Evolutionary conservation across 1,140 invertebrate species (phyloP), one percentile per base, ranked within the genome.

Genomic region (Cydia strobilella): DNA sequence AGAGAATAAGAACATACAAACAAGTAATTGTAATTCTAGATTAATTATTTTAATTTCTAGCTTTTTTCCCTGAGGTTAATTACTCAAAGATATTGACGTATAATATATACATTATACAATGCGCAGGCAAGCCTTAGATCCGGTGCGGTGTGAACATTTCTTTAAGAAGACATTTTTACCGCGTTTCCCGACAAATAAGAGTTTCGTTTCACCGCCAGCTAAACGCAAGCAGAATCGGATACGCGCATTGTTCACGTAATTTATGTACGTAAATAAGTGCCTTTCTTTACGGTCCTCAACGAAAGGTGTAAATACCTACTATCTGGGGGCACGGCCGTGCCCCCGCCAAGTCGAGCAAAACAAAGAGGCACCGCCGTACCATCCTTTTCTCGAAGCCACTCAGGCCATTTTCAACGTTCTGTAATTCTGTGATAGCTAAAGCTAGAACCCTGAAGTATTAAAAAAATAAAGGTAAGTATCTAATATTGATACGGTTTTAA

Each of bases 121-220:
- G 7, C 35, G 35, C 9, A 39, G 25, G 13, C 63, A 15, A 35
- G 63, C 63, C 9, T 66, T 20, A 31, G 27, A 66, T 66, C 63
- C 63, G 63, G 63, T 31, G 63, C 63, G 63, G n/a, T 66, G 63
- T 35, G 63, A 54, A 54, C 51, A 18, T 18, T n/a, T 54, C 51
- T 54, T 54, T 48, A 15, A 65, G 25, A 65, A 27, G 7, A 25
- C 15, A 13, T 66, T 66, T 66, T 66, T 66, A 66, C n/a, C n/a
- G 63, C 63, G 27, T 35, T 66, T 66, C 63, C 25, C 63, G 63
- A 66, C 63, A 66, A 66, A 66, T 66, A 66, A 66, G 63, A 66
- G 63, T 31, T 66, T 27, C 25, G 27, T 66, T 66, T 66, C 63
- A n/a, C 63, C 63, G 63, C 63, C 15, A 31, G 27, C 25, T 66